Evolutionary conservation across 2,113 vertebrate species (phyloP), one percentile per base, ranked within the genome.

Genomic region (Halcyon senegalensis): DNA sequence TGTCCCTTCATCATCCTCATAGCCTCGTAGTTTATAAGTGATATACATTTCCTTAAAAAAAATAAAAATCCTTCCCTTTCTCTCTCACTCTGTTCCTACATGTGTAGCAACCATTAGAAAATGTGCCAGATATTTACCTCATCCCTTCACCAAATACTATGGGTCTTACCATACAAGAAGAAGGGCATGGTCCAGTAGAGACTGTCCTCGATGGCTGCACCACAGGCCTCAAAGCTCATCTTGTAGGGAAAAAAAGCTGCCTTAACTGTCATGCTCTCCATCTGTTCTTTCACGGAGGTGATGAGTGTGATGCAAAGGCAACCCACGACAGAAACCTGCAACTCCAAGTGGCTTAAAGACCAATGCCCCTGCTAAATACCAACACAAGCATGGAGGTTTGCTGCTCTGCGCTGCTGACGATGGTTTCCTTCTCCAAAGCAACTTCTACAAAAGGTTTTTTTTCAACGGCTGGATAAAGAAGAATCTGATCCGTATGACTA

Each of bases 401-500:
- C 63, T 6, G 6, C 23, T 50, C 21, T 50, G 20, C 4, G 18
- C 10, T 46, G 23, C 11, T 37, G 62, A 13, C 7, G 44, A 21
- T 7, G 16, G 14, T 68, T 50, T 67, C 17, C 2, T 63, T 66
- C 6, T 16, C 24, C 7, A 15, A 63, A 72, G 14, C 8, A 69
- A 16, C 3, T 39, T 80, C 30, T 2, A 0, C 11, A 84, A 68
- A 55, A 9, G 1, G 0, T 27, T 74, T 46, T 46, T 70, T 39
- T 21, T 6, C 10, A 9, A 60, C 63, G 66, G 7, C 39, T 50
- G 28, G 18, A 6, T 50, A 5, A 31, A 15, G 43, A 44, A 70
- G 43, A 69, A 39, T 9, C 16, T 2, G 28, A 9, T 2, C 10
- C 0, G 2, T 9, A 12, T 1, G 12, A 41, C 21, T 33, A 1